phyloP scores from a whole-genome alignment of 2,113 vertebrate genomes.

The Globicephala melas region DNA sequence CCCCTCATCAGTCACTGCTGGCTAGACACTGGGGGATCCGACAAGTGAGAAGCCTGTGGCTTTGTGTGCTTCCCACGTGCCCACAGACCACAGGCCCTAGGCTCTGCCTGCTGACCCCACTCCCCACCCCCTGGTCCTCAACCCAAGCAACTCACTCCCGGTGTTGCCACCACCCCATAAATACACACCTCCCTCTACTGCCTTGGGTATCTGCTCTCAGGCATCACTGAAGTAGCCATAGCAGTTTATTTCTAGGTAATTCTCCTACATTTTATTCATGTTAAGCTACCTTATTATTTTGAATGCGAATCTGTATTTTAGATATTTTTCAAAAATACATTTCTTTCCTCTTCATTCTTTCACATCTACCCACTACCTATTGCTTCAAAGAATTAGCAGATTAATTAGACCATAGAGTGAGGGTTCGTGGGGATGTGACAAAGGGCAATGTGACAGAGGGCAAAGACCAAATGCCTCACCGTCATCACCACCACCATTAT shows the following conservation, averaged over 20 bases:
- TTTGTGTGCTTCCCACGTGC: not conserved
- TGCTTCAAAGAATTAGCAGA: not conserved
- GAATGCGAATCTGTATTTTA: not conserved
- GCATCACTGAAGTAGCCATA: not conserved
- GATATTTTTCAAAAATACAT: not conserved
- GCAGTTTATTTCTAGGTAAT: not conserved
- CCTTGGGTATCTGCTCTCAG: not conserved
- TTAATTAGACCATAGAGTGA: not conserved
- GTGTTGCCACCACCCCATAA: fast-evolving
- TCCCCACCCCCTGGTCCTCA: not conserved
- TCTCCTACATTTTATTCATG: not conserved
- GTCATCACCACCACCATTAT: not conserved
- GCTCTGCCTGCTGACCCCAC: not conserved
- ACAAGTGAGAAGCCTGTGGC: not conserved
- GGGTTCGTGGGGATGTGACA: not conserved
- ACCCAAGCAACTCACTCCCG: not conserved
- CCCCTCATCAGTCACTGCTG: not conserved
- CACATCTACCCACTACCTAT: not conserved
- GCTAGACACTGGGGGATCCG: not conserved
- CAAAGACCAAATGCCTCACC: not conserved
- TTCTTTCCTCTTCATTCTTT: not conserved
- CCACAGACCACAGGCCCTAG: not conserved
- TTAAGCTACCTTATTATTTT: not conserved
- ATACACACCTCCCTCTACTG: not conserved
- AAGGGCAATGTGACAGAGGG: not conserved